phyloP scores from a whole-genome alignment of 2,113 vertebrate species.

The Ariopsis seemanni region DNA sequence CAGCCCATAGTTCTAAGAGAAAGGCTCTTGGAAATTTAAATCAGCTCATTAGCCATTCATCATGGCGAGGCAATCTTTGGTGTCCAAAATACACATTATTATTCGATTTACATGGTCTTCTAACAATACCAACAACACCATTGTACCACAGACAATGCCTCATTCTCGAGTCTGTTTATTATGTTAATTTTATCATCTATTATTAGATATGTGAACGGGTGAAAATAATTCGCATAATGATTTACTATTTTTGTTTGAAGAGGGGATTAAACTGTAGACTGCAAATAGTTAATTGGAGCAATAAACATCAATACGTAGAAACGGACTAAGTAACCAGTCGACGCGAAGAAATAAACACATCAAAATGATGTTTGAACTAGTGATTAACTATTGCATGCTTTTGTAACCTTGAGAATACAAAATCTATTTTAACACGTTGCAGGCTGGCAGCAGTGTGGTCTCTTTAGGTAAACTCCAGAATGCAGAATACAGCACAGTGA shows the following conservation, averaged over 20 bases:
- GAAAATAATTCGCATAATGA: neutral
- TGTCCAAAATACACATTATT: neutral
- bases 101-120: neutral
- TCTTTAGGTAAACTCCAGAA: too few species aligned
- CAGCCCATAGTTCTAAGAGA: neutral
- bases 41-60: neutral
- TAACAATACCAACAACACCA: neutral
- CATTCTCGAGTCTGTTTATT: neutral
- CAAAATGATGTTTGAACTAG: too few species aligned
- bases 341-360: too few species aligned
- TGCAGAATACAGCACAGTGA: too few species aligned
- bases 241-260: neutral
- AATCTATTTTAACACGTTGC: too few species aligned
- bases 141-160: neutral
- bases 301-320: too few species aligned
- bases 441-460: too few species aligned
- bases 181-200: neutral
- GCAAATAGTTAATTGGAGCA: too few species aligned
- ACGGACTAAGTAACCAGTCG: too few species aligned
- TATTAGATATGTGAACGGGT: neutral
- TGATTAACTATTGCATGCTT: too few species aligned
- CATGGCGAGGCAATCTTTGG: neutral
- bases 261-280: too few species aligned
- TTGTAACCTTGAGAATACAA: too few species aligned
- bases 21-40: neutral